Conservation (phyloP, 2,797 vertebrate species). For the Rhinogobio ventralis region DNA sequence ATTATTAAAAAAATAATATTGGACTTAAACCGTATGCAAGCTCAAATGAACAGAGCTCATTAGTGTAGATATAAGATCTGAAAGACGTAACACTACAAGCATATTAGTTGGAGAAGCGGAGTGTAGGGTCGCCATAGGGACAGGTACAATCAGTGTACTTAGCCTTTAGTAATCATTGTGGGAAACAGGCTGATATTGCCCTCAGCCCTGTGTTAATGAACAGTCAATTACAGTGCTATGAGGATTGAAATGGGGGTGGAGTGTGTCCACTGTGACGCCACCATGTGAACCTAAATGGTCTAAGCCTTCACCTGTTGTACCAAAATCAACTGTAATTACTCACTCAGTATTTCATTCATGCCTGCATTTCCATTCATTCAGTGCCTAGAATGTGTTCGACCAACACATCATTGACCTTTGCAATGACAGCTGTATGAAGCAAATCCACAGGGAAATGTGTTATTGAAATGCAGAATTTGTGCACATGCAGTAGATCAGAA, state of each 20-base stretch:
- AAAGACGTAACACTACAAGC: neutral
- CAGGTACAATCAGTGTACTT: slow-evolving; percentile 14
- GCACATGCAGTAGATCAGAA: neutral
- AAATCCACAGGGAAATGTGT: neutral
- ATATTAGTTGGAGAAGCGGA: neutral
- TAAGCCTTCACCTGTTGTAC: slow-evolving; percentile 4
- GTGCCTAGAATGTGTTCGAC: neutral
- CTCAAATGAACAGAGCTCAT: slow-evolving; percentile 11
- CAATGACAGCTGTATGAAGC: slow-evolving; percentile 16
- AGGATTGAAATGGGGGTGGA: slow-evolving; percentile 24
- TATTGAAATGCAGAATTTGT: slow-evolving; percentile 18
- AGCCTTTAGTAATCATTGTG: slow-evolving; percentile 40
- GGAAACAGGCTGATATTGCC: slow-evolving; percentile 13
- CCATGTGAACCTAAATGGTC: slow-evolving; percentile 8
- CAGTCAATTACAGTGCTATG: slow-evolving; percentile 12
- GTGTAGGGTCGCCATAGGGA: slow-evolving; percentile 2
- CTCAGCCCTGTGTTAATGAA: slow-evolving; percentile 45
- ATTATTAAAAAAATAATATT: neutral
- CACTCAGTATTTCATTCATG: slow-evolving; percentile 2
- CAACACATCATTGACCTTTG: slow-evolving; percentile 37
- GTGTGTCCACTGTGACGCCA: slow-evolving; percentile 9
- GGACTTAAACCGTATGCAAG: neutral
- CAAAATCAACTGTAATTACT: slow-evolving; percentile 16
- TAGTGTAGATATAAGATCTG: neutral
- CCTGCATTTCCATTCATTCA: slow-evolving; percentile 13